phyloP scores from a whole-genome alignment of 2,113 vertebrate genomes.

The Herpailurus yagouaroundi region DNA sequence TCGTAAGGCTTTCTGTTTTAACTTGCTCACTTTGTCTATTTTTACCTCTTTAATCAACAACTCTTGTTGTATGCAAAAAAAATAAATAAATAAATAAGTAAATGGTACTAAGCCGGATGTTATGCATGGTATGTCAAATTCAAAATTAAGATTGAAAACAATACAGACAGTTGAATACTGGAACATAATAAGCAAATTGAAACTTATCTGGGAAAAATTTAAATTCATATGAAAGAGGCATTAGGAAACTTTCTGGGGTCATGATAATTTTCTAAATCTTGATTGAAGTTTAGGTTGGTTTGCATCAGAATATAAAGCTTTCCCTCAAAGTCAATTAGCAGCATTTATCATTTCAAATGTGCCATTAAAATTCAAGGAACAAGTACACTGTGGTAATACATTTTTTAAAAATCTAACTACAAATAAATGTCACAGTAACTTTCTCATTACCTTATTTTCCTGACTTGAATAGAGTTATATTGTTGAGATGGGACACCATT shows the following conservation, averaged over 20 bases:
- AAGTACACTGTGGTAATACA: background rate
- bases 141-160: background rate
- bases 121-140: background rate
- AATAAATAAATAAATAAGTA: background rate
- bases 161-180: background rate
- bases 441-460: background rate
- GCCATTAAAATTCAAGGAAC: background rate
- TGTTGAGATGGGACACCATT: background rate
- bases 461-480: background rate
- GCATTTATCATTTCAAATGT: conserved; percentile 9
- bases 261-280: background rate
- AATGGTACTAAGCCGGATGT: background rate
- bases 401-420: background rate
- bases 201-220: background rate
- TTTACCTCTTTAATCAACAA: background rate
- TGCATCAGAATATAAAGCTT: background rate
- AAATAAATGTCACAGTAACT: background rate
- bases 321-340: background rate
- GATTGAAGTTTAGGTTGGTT: background rate
- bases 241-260: background rate
- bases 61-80: background rate
- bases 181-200: background rate
- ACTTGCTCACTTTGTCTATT: conserved; percentile 14
- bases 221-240: background rate
- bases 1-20: background rate